Evolutionary conservation across 2,113 vertebrate genomes (phyloP).

Genomic region (Orthonyx spaldingii): DNA sequence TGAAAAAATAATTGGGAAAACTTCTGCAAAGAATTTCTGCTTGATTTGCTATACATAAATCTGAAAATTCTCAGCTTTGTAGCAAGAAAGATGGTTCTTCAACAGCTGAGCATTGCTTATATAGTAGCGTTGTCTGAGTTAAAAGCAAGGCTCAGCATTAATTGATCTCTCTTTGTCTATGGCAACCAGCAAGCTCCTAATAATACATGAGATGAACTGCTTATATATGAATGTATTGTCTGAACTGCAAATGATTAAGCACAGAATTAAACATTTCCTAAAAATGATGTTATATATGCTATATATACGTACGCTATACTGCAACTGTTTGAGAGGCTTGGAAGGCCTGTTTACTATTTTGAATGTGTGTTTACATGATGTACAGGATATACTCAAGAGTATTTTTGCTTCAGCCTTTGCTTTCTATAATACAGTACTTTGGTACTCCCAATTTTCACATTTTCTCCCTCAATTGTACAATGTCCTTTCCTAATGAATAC

Average conservation of each 20-base stretch:
- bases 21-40: conserved; percentile 22
- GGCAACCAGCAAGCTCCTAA: conserved; percentile 34
- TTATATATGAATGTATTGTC: conserved; percentile 73
- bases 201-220: neutral
- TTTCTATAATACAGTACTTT: conserved; percentile 59
- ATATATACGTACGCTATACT: neutral
- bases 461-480: conserved; percentile 28
- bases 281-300: neutral
- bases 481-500: neutral
- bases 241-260: conserved; percentile 66
- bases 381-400: conserved; percentile 68
- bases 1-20: neutral
- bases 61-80: conserved; percentile 25
- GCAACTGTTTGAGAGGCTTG: conserved; percentile 3
- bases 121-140: neutral
- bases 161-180: neutral
- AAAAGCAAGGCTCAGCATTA: conserved; percentile 13
- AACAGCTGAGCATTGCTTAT: neutral
- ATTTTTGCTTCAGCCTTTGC: conserved; percentile 73
- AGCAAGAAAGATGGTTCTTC: neutral
- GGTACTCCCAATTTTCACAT: conserved; percentile 20
- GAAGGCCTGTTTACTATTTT: conserved; percentile 56
- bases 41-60: conserved; percentile 46
- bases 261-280: conserved; percentile 66
- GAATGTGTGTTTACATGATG: conserved; percentile 73